Conservation (phyloP, 2,113 vertebrate species). For the Sorex fumeus region DNA sequence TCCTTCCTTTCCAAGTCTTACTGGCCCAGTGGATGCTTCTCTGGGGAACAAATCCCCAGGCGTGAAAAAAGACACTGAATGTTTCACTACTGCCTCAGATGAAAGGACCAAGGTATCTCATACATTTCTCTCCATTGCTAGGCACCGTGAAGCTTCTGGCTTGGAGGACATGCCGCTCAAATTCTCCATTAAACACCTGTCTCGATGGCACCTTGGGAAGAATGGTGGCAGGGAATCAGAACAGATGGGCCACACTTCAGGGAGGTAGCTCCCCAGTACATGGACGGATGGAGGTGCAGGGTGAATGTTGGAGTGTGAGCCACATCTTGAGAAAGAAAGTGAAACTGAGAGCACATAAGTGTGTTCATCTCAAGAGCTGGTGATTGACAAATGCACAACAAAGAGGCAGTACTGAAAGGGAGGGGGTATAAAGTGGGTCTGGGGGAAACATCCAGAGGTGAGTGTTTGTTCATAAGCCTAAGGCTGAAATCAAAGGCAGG, state of each 20-base stretch:
- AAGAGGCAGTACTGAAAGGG: too few species aligned
- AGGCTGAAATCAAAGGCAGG: neutral
- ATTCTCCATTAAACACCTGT: neutral
- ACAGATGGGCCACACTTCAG: neutral
- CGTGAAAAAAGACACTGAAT: neutral
- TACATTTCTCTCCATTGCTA: neutral
- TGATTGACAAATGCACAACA: neutral
- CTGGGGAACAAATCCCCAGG: neutral
- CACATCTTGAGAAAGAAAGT: neutral
- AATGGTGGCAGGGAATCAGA: neutral
- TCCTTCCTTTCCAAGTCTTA: neutral
- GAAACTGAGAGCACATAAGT: neutral
- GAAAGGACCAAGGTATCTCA: neutral
- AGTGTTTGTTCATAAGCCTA: neutral
- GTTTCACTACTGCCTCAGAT: neutral
- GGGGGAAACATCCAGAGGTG: neutral
- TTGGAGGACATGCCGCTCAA: neutral
- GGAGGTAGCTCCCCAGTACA: too few species aligned
- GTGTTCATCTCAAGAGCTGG: neutral
- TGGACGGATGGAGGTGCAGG: rapidly evolving
- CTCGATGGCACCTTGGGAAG: neutral
- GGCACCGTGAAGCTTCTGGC: neutral
- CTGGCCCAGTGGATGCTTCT: neutral
- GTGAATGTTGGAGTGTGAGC: neutral
- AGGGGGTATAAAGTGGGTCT: neutral